These are phyloP conservation scores for Amblyraja radiata DNA, from an alignment of 2,797 vertebrate species.

Conservation along the genomic window DNA sequence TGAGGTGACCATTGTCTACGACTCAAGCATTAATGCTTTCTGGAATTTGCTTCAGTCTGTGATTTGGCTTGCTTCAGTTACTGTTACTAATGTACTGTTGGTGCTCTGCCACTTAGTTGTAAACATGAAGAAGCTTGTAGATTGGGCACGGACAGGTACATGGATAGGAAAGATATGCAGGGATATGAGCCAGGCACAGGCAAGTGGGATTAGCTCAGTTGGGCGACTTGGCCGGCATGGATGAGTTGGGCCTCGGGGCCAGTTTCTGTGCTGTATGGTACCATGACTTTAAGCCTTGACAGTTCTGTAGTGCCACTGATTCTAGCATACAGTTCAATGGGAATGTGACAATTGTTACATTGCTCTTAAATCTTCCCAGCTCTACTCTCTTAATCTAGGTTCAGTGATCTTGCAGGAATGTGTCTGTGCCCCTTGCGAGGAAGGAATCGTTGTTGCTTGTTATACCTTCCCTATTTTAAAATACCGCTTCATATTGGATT, in stretches of 20 bases:
- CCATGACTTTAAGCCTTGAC: neutral
- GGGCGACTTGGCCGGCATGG: too few relatives aligned
- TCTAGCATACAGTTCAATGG: neutral
- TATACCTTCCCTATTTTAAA: neutral
- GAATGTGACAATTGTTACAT: neutral
- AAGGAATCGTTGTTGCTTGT: neutral
- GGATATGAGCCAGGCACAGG: too few relatives aligned
- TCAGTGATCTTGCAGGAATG: neutral
- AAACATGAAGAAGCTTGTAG: neutral
- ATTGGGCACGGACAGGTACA: too few relatives aligned
- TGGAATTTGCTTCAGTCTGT: neutral
- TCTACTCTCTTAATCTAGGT: neutral
- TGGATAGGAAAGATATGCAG: too few relatives aligned
- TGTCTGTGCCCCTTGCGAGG: neutral
- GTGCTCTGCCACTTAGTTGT: neutral
- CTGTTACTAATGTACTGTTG: neutral
- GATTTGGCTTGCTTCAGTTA: neutral
- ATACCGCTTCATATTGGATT: neutral
- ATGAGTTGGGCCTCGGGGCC: too few relatives aligned
- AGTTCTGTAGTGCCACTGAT: neutral
- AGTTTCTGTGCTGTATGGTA: too few relatives aligned
- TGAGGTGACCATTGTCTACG: neutral
- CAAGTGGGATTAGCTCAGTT: too few relatives aligned
- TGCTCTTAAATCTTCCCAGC: neutral
- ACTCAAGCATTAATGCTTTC: neutral